A percentile compares a stretch with the other conserved stretches of the same genome.
phyloP scores from a whole-genome alignment of 2,113 vertebrate species.

The Lasiurus borealis region DNA sequence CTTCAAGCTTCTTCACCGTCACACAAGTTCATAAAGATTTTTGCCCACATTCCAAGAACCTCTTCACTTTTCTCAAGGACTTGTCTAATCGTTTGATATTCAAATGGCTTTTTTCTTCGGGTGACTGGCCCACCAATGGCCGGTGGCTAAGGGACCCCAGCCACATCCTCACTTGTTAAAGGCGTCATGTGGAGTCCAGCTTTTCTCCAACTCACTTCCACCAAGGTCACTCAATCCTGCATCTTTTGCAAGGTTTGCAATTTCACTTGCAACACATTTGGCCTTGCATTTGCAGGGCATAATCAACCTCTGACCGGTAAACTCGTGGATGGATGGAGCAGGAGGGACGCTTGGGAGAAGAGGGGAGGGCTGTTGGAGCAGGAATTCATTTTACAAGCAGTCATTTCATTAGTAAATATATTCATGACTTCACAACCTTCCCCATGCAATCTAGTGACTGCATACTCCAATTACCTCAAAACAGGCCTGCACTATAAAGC shows the following conservation, averaged over 20 bases:
- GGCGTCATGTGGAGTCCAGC: background rate
- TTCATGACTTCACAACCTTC: slow-evolving; percentile 45
- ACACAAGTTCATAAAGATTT: background rate
- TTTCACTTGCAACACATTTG: slow-evolving; percentile 59
- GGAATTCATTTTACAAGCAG: background rate
- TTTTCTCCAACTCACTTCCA: background rate
- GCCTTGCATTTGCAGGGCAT: slow-evolving; percentile 44
- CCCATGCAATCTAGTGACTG: background rate
- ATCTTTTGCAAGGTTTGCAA: slow-evolving; percentile 68
- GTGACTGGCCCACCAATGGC: background rate
- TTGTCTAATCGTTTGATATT: background rate
- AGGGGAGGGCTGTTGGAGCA: background rate
- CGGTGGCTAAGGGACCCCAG: background rate
- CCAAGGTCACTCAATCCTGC: slow-evolving; percentile 68
- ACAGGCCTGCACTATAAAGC: slow-evolving; percentile 9
- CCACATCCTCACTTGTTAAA: background rate
- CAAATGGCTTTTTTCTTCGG: background rate
- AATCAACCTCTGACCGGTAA: slow-evolving; percentile 55
- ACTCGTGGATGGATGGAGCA: background rate
- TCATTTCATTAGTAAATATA: slow-evolving; percentile 65
- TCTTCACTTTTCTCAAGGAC: slow-evolving; percentile 5
- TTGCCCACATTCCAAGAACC: background rate
- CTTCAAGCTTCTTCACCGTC: background rate
- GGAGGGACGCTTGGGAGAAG: background rate
- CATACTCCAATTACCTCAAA: background rate